Evolutionary conservation across 1,140 invertebrate species (phyloP), one percentile per base, ranked within the genome.

Genomic region (Ectropis grisescens): DNA sequence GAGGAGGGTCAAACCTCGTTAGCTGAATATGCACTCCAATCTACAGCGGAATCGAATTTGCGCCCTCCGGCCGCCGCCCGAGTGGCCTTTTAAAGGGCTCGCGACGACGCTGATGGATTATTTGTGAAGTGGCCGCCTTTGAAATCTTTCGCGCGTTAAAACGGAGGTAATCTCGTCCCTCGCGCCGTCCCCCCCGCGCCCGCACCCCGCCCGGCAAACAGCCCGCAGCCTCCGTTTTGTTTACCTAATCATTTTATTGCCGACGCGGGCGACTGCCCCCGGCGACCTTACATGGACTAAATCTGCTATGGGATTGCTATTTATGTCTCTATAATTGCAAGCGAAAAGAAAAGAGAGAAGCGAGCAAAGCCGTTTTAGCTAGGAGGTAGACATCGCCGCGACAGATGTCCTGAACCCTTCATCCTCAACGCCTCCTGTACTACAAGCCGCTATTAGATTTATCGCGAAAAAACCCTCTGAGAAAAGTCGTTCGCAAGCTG

Each of bases 111-210:
- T 68, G 68, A 78, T 72, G 64, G 72, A 72, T 75, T 76, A 76
- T 76, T 72, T 74, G 74, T 75, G 70, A 72, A 79, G 74, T 75
- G 71, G 59, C 61, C 53, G 64, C 67, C 69, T 79, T 79, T 79
- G 62, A 79, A 76, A 74, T 66, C 71, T 69, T 71, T 76, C 71
- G 62, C 65, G 69, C 70, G 74, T 74, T 74, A 79, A 75, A 76
- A 76, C 61, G 71, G 60, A 76, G 74, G 71, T 74, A 76, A 75
- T 75, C 68, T 69, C 57, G 52, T 46, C 52, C 44, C 45, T 32
- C 45, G 15, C 47, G 42, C 47, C 24, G 44, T 19, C 38, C 31
- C 32, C 12, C 30, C 35, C 26, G 30, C 11, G 23, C 23, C 33
- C 23, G 14, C 35, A 12, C 11, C 12, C 29, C 30, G n/a, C 32